phyloP scores from a whole-genome alignment of 2,888 invertebrate species.

The Cataglyphis livida region DNA sequence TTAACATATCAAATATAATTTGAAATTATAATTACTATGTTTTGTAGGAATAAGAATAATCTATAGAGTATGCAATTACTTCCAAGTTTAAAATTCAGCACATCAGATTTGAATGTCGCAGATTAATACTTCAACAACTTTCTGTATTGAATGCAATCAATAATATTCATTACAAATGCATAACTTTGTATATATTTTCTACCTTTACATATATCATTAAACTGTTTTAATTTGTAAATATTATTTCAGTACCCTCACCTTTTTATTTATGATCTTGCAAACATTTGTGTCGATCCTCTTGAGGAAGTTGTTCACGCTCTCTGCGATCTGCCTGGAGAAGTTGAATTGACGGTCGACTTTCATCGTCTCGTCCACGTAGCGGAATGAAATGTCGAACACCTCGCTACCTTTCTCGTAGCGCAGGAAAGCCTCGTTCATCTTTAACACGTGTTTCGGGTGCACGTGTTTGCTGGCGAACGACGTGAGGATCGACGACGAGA shows the following conservation, averaged over 20 bases:
- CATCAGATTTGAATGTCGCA: neutral
- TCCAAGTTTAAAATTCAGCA: neutral
- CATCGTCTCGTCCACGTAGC: conserved; percentile 85
- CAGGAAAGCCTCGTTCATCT: conserved; percentile 88
- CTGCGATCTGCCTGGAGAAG: conserved; percentile 89
- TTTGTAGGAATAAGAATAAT: no score
- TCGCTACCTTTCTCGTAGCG: conserved; percentile 86
- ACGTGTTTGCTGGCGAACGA: neutral
- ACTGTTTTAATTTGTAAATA: neutral
- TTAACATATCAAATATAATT: conserved; percentile 31
- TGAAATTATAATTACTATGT: conserved; percentile 4
- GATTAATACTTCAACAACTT: neutral
- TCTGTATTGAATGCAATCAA: neutral
- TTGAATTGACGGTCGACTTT: conserved; percentile 90
- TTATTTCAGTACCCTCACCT: conserved; percentile 55
- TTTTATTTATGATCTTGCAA: conserved; percentile 88
- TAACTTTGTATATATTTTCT: neutral
- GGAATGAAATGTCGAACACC: conserved; percentile 88
- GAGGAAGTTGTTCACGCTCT: conserved; percentile 88
- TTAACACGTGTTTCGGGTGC: conserved; percentile 76
- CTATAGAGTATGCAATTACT: no score
- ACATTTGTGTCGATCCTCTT: conserved; percentile 89
- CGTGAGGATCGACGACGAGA: neutral
- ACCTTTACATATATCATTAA: neutral
- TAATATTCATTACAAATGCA: neutral